Percentiles rank a stretch among this genome's conserved stretches.
These are phyloP conservation scores for Drosophila yooni DNA, from an alignment of 2,888 invertebrate genomes.

Conservation along the genomic window DNA sequence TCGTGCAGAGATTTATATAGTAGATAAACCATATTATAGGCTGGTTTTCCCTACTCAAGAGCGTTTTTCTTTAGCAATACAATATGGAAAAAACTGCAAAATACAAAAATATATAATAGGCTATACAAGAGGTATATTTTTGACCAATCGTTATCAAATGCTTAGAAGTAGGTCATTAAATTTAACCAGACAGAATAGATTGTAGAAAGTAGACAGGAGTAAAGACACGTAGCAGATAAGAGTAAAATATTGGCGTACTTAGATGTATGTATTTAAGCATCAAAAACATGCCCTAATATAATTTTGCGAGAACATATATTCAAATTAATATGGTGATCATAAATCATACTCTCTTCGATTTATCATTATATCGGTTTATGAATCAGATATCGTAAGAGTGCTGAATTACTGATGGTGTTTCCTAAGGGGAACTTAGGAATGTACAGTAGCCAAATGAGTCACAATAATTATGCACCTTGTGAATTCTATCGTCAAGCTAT, in stretches of 20 bases:
- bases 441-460: conserved; percentile 27
- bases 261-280: background rate
- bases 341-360: background rate
- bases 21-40: background rate
- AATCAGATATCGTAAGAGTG: background rate
- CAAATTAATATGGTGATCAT: background rate
- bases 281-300: too few species aligned
- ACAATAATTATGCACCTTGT: conserved; percentile 9
- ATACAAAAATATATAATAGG: background rate
- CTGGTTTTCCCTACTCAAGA: background rate
- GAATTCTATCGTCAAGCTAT: background rate
- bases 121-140: background rate
- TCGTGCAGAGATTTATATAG: background rate
- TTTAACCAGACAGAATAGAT: background rate
- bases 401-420: conserved; percentile 34
- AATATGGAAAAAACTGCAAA: background rate
- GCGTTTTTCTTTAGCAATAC: background rate
- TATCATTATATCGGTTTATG: background rate
- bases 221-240: background rate
- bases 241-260: background rate
- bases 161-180: background rate
- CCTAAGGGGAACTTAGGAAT: background rate
- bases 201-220: background rate
- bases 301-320: background rate
- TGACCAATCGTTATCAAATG: background rate